Base-by-base conservation (phyloP, 1,140 invertebrate species). In the Aculops lycopersici region DNA sequence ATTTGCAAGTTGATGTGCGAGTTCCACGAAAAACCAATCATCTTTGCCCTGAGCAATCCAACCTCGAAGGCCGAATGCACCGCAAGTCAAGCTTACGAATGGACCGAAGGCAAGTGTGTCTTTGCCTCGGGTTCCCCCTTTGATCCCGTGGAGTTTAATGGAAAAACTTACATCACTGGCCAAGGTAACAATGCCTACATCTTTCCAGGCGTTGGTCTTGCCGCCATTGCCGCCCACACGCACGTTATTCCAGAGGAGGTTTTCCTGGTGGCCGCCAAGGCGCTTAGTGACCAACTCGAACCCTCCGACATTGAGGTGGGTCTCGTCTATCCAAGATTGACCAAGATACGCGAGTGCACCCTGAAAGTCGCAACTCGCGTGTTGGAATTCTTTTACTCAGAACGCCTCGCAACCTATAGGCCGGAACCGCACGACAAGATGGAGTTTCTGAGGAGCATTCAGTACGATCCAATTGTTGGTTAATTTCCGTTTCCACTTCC, bases 171-270 rank as follows among this genome's bases (percentile, higher is more conserved):
- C 54, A 66, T 72, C 44, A 77, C 84, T 0, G 84, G 84, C 1
- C 84, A 92, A 58, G 81, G 83, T 37, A 92, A 92, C 58, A 92
- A 92, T 55, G 77, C 84, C 0, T 92, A 92, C 57, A 88, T 92
- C 45, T 92, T 92, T 60, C 84, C 84, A 1, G 80, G 79, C 18
- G 69, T 92, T 1, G 80, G 79, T 17, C 61, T 92, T 3, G 84
- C 79, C 15, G 76, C 84, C 14, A 78, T 90, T 31, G 48, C 40
- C 20, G 52, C 44, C 39, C 71, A 74, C 24, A 73, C 79, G 5
- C 72, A 80, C 51, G 75, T 79, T 51, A 84, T 92, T 49, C 70
- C 67, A 1, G 78, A 92, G 51, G 72, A 75, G 48, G 65, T 86
- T 49, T 92, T 92, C 62, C 60, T 92, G 3, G 68, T 80, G 38